Evolutionary conservation across 2,113 vertebrate genomes (phyloP).

Genomic region (Choloepus hoffmanni): DNA sequence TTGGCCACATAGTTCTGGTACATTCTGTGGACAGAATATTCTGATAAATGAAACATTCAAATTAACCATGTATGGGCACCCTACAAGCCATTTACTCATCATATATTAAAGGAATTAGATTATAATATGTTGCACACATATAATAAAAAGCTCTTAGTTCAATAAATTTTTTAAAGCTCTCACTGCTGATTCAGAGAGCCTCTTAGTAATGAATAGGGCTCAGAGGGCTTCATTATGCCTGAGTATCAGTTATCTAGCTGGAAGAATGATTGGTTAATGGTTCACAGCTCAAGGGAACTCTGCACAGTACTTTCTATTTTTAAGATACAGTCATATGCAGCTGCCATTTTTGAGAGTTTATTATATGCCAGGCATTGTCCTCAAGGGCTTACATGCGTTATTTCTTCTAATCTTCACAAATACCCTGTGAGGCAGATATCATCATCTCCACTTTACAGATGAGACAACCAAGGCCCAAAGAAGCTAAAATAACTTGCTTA

Average conservation of each 20-base stretch:
- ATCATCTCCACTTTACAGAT: background rate
- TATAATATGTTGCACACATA: background rate
- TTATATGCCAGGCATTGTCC: background rate
- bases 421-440: background rate
- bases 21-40: background rate
- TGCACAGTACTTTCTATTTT: background rate
- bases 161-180: background rate
- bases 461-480: background rate
- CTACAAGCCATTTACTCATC: background rate
- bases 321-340: background rate
- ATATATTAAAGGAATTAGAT: slow-evolving; percentile 2
- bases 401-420: background rate
- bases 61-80: background rate
- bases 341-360: slow-evolving; percentile 7
- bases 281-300: background rate
- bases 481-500: background rate
- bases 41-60: background rate
- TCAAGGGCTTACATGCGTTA: background rate
- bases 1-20: background rate
- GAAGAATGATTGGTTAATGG: background rate
- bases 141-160: slow-evolving; percentile 15
- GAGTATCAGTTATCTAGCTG: background rate
- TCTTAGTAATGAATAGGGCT: background rate
- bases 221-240: background rate
- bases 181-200: slow-evolving; percentile 15